Conservation (phyloP, 2,113 vertebrate genomes). For the Gorsachius goisagi region DNA sequence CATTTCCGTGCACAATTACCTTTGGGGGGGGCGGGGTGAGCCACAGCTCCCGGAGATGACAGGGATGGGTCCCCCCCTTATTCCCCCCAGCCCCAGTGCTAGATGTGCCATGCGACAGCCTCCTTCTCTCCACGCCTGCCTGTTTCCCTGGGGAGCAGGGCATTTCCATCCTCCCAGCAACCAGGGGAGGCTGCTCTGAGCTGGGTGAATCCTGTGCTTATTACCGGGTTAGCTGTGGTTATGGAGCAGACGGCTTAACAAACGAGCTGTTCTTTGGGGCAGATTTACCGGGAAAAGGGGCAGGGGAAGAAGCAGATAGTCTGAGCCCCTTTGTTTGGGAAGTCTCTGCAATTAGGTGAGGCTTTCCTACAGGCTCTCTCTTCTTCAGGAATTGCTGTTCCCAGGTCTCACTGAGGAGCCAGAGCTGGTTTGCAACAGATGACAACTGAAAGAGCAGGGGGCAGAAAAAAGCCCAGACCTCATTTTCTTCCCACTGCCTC, state of each 20-base stretch:
- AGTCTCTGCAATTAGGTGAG: neutral
- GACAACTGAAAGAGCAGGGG: neutral
- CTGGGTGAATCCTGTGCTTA: neutral
- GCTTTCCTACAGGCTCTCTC: neutral
- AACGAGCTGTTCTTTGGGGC: neutral
- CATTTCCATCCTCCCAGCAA: neutral
- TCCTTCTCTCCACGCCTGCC: neutral
- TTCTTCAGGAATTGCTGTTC: neutral
- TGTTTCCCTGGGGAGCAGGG: neutral
- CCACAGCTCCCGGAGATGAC: neutral
- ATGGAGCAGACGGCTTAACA: neutral
- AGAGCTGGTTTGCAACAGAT: neutral
- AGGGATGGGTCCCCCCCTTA: neutral
- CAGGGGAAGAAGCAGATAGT: neutral
- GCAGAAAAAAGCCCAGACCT: neutral
- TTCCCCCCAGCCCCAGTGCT: neutral
- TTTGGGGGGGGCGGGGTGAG: neutral
- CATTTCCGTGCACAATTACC: slow-evolving; percentile 32
- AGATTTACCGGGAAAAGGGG: neutral
- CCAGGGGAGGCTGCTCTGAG: fast-evolving
- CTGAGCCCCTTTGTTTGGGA: slow-evolving; percentile 1
- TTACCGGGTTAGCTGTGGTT: neutral
- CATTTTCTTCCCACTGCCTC: neutral
- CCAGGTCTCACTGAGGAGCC: neutral
- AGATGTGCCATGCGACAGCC: neutral